Percentiles rank a stretch among this genome's conserved stretches.
Evolutionary conservation across 2,797 vertebrate genomes (phyloP).

Genomic region (Phrynocephalus vlangalii): DNA sequence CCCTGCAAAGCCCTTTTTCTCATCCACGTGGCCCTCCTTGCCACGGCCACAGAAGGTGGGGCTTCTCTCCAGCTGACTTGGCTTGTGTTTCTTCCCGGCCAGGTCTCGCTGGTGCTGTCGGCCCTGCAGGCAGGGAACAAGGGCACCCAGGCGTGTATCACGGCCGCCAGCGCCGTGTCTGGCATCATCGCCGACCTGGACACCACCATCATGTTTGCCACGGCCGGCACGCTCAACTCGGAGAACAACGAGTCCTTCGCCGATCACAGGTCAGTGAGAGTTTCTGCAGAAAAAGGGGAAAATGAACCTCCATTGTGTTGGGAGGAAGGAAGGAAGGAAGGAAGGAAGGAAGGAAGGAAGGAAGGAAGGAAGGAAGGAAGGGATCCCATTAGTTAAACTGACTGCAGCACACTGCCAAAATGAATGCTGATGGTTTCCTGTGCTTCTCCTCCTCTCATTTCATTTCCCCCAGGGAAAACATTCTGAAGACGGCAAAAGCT

Average conservation of each 20-base stretch:
- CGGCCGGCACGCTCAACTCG: conserved; percentile 93
- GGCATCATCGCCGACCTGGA: conserved; percentile 98
- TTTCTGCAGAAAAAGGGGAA: too few species aligned
- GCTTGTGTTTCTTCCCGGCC: conserved; percentile 7
- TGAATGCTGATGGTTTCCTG: too few species aligned
- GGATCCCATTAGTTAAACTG: too few species aligned
- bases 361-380: too few species aligned
- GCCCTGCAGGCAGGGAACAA: conserved; percentile 98
- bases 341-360: too few species aligned
- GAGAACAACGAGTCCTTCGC: conserved; percentile 98
- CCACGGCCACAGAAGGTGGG: background rate
- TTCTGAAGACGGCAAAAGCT: conserved; percentile 97
- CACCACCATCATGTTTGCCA: conserved; percentile 99
- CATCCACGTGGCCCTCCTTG: too few species aligned
- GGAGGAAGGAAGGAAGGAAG: too few species aligned
- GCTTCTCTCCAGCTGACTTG: background rate
- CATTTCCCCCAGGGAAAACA: conserved; percentile 88
- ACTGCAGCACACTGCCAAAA: too few species aligned
- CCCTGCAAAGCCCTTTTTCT: too few species aligned
- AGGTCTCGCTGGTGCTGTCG: conserved; percentile 96
- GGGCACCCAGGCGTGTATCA: conserved; percentile 98
- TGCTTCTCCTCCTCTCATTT: background rate
- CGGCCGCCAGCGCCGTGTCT: conserved; percentile 93
- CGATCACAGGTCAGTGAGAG: conserved; percentile 89
- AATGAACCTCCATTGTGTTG: too few species aligned